Percentiles rank a stretch among this genome's conserved stretches.
Conservation (phyloP, 2,113 vertebrate species). For the Ptyas mucosa region DNA sequence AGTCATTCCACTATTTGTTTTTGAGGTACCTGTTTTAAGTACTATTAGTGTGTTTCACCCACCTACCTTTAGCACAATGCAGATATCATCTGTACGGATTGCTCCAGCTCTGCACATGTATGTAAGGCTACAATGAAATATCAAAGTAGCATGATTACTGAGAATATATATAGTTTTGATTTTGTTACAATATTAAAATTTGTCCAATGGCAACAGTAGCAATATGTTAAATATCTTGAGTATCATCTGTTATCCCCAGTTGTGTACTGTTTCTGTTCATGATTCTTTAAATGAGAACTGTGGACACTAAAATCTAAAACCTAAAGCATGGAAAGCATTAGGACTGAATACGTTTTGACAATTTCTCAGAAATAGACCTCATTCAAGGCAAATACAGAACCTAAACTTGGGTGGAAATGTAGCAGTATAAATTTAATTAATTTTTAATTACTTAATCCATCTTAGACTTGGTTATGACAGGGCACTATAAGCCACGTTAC, state of each 20-base stretch:
- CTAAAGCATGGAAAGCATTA: not conserved
- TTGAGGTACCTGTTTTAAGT: conserved; percentile 2
- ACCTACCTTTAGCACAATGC: conserved; percentile 90
- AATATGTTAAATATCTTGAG: not conserved
- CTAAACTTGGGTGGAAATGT: not conserved
- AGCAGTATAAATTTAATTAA: not conserved
- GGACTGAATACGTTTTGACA: not conserved
- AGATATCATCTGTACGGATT: conserved; percentile 88
- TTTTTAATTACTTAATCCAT: not conserved
- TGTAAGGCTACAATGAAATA: conserved; percentile 84
- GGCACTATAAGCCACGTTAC: not conserved
- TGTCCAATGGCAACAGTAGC: not conserved
- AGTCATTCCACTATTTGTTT: not conserved
- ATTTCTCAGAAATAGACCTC: not conserved
- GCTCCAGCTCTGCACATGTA: conserved; percentile 98
- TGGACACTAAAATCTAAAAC: not conserved
- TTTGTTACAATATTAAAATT: not conserved
- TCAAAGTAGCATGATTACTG: conserved; percentile 10
- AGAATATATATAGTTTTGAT: not conserved
- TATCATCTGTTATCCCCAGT: not conserved
- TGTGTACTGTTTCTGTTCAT: not conserved
- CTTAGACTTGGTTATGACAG: not conserved
- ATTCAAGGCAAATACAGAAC: not conserved
- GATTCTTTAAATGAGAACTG: not conserved
- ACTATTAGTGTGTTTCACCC: not conserved